These are phyloP conservation scores for Onychomys leucogaster DNA, from an alignment of 2,797 vertebrate genomes.

Conservation along the genomic window DNA sequence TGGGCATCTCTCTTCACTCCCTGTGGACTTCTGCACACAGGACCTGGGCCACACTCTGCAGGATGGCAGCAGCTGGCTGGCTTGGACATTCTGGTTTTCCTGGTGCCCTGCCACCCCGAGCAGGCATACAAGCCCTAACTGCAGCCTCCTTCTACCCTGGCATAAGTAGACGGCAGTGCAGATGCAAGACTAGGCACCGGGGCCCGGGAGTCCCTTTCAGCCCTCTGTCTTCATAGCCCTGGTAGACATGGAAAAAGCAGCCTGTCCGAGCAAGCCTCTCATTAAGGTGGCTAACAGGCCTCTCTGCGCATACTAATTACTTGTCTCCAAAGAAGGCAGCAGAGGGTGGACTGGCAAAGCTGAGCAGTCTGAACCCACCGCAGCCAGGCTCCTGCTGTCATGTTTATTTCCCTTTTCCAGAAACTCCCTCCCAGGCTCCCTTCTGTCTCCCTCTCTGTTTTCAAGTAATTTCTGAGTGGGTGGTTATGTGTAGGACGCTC, in stretches of 20 bases:
- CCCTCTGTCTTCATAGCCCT: constrained; percentile 59
- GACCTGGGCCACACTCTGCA: not conserved
- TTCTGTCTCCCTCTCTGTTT: constrained; percentile 59
- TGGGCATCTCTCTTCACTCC: not conserved
- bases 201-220: not conserved
- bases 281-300: constrained; percentile 73
- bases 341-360: constrained; percentile 69
- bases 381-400: constrained; percentile 48
- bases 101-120: not conserved
- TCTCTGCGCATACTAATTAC: constrained; percentile 77
- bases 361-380: not conserved
- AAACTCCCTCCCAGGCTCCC: constrained; percentile 27
- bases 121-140: not conserved
- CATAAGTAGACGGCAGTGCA: not conserved
- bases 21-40: not conserved
- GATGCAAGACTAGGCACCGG: not conserved
- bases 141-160: not conserved
- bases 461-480: not conserved
- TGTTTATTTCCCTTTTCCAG: constrained; percentile 37
- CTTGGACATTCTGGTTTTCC: constrained; percentile 15
- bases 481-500: not conserved
- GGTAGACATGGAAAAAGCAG: constrained; percentile 28
- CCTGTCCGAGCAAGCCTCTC: constrained; percentile 72
- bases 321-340: constrained; percentile 69
- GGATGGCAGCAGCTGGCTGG: not conserved